Conservation (phyloP, 1,140 invertebrate species). For the Trichomalopsis sarcophagae region DNA sequence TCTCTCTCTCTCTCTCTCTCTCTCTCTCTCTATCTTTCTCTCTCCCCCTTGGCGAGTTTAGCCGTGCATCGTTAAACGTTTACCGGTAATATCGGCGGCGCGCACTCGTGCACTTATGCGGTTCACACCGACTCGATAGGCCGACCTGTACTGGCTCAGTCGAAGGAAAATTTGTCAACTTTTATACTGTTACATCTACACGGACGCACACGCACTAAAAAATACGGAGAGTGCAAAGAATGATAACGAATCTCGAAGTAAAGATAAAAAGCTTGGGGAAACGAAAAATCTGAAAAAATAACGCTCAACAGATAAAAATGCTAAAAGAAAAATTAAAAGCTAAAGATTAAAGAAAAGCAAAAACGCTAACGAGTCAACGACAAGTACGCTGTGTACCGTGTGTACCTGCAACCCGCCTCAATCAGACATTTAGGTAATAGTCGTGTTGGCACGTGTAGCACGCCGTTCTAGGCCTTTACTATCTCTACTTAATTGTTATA, state of each 20-base stretch:
- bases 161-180: no score
- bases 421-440: slow-evolving; percentile 56
- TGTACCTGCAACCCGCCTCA: slow-evolving; percentile 59
- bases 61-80: background rate
- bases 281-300: background rate
- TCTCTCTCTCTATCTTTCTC: background rate
- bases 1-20: background rate
- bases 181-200: background rate
- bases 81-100: background rate
- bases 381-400: slow-evolving; percentile 42
- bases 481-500: slow-evolving; percentile 30
- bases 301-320: background rate
- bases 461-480: slow-evolving; percentile 7
- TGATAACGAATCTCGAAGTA: background rate
- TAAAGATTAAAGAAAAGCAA: slow-evolving; percentile 23
- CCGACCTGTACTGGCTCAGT: background rate
- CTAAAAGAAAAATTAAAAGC: slow-evolving; percentile 21
- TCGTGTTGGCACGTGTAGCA: slow-evolving; percentile 69
- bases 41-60: background rate
- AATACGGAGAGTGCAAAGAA: background rate
- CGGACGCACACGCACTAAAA: background rate
- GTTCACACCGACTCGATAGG: background rate
- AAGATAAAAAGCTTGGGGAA: background rate
- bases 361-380: slow-evolving; percentile 44
- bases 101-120: background rate